Evolutionary conservation across 2,888 invertebrate species (phyloP).

Genomic region (Hololepta plana): DNA sequence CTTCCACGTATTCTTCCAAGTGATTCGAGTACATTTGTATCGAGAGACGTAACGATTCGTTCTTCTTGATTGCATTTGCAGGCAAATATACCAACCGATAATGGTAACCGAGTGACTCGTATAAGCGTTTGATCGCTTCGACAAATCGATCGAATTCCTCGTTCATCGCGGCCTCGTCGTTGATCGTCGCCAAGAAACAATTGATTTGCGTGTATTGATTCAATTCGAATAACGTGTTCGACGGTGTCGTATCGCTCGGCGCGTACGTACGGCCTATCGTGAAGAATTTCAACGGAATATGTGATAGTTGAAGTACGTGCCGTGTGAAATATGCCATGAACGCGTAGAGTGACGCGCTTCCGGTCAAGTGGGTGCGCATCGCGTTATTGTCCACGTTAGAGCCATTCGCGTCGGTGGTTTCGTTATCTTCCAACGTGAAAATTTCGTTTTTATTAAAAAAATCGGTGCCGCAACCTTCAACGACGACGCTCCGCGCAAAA

Average conservation of each 20-base stretch:
- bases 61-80: conserved; percentile 38
- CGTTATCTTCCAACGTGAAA: conserved; percentile 36
- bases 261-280: conserved; percentile 51
- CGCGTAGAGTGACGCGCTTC: conserved; percentile 52
- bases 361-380: conserved; percentile 53
- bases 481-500: conserved; percentile 53
- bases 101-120: conserved; percentile 44
- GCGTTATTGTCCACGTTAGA: conserved; percentile 21
- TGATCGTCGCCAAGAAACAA: conserved; percentile 40
- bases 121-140: conserved; percentile 34
- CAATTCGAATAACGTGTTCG: conserved; percentile 38
- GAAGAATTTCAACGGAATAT: conserved; percentile 52
- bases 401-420: conserved; percentile 25
- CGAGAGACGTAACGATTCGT: conserved; percentile 49
- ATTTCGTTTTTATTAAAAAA: conserved; percentile 29
- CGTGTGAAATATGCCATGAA: conserved; percentile 59
- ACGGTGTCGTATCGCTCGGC: conserved; percentile 24
- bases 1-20: conserved; percentile 43
- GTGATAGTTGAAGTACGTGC: conserved; percentile 37
- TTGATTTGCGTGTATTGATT: conserved; percentile 52
- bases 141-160: conserved; percentile 36
- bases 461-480: conserved; percentile 53
- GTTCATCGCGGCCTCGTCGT: conserved; percentile 29
- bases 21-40: conserved; percentile 60
- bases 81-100: conserved; percentile 43